phyloP scores from a whole-genome alignment of 2,797 vertebrate species.

The Scomberomorus guttatus region DNA sequence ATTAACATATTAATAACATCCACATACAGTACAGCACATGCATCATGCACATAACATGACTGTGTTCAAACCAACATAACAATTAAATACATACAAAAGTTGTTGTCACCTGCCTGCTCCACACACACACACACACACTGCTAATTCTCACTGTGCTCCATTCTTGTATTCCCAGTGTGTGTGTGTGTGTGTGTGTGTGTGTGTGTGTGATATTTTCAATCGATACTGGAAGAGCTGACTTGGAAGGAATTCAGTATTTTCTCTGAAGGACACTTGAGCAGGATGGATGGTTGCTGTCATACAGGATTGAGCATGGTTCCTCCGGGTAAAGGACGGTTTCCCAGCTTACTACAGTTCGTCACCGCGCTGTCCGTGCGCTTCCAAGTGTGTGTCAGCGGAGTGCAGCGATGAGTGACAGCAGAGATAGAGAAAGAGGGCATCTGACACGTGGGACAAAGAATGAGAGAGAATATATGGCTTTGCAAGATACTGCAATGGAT shows the following conservation, averaged over 20 bases:
- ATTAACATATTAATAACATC: constrained; percentile 21
- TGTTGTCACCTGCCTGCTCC: neutral
- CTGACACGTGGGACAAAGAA: constrained; percentile 21
- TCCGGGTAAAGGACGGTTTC: constrained; percentile 40
- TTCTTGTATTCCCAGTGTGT: constrained; percentile 4
- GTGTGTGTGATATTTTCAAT: neutral
- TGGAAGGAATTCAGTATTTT: constrained; percentile 32
- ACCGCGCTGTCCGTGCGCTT: neutral
- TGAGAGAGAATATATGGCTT: neutral
- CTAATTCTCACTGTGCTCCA: neutral
- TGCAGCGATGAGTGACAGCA: constrained; percentile 42
- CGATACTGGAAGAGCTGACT: constrained; percentile 23
- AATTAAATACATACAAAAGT: neutral
- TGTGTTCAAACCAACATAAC: neutral
- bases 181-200: neutral
- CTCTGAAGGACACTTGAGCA: constrained; percentile 48
- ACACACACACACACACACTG: neutral
- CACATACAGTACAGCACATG: neutral
- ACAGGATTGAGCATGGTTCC: constrained; percentile 33
- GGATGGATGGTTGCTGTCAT: constrained; percentile 60
- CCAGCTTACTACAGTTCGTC: constrained; percentile 22
- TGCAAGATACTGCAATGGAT: neutral
- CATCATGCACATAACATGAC: neutral
- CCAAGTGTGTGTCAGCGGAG: constrained; percentile 34
- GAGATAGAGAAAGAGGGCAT: neutral